Evolutionary conservation across 2,797 vertebrate species (phyloP), one percentile per base, ranked within the genome.

Genomic region (Anguilla marmorata): DNA sequence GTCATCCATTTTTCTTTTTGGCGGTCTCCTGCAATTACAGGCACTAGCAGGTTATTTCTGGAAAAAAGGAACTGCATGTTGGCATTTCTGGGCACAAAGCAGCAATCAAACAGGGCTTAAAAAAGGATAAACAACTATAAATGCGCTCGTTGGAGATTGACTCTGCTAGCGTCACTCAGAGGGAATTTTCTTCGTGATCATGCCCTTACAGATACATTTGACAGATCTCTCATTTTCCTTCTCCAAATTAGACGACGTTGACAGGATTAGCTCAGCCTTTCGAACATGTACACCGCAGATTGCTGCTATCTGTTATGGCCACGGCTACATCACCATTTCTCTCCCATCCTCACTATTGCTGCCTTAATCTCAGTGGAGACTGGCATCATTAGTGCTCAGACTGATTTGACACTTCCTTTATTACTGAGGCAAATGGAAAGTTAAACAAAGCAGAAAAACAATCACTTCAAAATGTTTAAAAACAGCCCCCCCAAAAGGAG

Each of bases 1-100:
- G 93, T 93, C 93, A 90, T 93, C 91, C 91, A 94, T 94, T 94
- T 93, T 91, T 95, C 93, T 94, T 94, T 92, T 92, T 52, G 88
- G 90, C 86, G 92, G 92, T 93, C 87, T 92, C 92, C 91, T 92
- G 94, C 94, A 94, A 96, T 96, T 96, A 94, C 92, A 90, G 91
- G 54, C 83, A 89, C 92, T 90, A 89, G 84, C 90, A 91, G 92
- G 89, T 89, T 93, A 86, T 86, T 90, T 89, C 89, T 30, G n/a
- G 87, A 84, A 74, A 86, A 41, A 85, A 63, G 37, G 11, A 27
- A 85, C 72, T 66, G 12, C 63, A 56, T 66, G 63, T 63, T 79
- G 79, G 30, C 72, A 87, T 41, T 84, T 86, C 48, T 86, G 16
- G 45, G 48, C 48, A 76, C 86, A 87, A 82, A 21, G 24, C 21